A percentile compares a stretch with the other conserved stretches of the same genome.
phyloP scores from a whole-genome alignment of 2,113 vertebrate species.

The Perca flavescens region DNA sequence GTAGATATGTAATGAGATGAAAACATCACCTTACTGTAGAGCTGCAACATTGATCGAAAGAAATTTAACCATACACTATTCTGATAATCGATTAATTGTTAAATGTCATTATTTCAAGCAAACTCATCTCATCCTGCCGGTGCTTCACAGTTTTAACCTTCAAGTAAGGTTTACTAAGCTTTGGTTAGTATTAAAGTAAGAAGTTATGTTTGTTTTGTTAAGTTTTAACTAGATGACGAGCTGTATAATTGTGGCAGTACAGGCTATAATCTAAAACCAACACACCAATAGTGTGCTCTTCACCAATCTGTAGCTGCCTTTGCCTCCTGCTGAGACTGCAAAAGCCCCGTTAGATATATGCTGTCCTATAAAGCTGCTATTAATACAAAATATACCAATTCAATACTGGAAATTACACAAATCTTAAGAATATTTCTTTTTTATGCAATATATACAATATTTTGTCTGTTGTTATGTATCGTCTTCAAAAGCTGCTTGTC shows the following conservation, averaged over 20 bases:
- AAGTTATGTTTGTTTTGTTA: too few relatives aligned
- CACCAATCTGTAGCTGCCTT: too few relatives aligned
- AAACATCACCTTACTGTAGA: background rate
- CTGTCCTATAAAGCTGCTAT: too few relatives aligned
- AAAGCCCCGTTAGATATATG: too few relatives aligned
- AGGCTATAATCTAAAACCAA: background rate
- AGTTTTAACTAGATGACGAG: background rate
- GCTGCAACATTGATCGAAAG: background rate
- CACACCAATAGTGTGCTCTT: too few relatives aligned
- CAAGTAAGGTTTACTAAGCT: background rate
- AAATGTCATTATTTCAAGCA: background rate
- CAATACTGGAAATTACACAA: background rate
- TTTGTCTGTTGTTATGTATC: background rate
- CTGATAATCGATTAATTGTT: background rate
- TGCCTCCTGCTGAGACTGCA: too few relatives aligned
- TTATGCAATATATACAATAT: background rate
- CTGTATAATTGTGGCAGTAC: background rate
- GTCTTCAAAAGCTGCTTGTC: background rate
- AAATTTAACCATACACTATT: background rate
- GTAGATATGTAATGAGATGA: background rate
- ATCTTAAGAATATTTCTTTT: background rate
- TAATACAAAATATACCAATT: background rate
- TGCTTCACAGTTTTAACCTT: background rate
- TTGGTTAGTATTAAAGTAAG: background rate
- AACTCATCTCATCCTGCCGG: background rate